A percentile compares a stretch with the other conserved stretches of the same genome.
phyloP scores from a whole-genome alignment of 1,140 invertebrate genomes.

The Caenorhabditis inopinata region DNA sequence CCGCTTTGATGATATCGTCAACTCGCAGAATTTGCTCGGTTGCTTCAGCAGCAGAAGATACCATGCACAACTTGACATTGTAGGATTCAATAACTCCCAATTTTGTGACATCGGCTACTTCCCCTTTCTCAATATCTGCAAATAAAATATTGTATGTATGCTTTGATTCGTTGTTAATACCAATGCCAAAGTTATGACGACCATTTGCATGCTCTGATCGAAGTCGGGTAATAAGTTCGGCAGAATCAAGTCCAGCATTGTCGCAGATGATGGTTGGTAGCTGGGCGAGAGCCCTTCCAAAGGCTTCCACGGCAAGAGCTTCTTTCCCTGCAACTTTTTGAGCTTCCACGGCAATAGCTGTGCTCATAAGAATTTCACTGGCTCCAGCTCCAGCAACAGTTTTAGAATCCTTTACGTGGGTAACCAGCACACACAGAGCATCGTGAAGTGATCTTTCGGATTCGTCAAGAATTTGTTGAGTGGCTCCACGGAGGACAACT shows the following conservation, averaged over 20 bases:
- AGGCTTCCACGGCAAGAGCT: conserved; percentile 93
- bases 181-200: conserved; percentile 78
- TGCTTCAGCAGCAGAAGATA: conserved; percentile 84
- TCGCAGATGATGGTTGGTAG: conserved; percentile 94
- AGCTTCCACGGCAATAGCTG: conserved; percentile 81
- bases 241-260: conserved; percentile 96
- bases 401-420: conserved; percentile 78
- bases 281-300: conserved; percentile 81
- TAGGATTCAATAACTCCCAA: conserved; percentile 94
- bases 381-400: conserved; percentile 71
- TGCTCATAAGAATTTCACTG: conserved; percentile 92
- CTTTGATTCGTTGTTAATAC: conserved; percentile 68
- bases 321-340: conserved; percentile 87
- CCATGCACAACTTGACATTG: conserved; percentile 79
- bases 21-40: conserved; percentile 97
- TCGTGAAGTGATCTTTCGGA: conserved; percentile 96
- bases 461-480: conserved; percentile 97
- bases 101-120: conserved; percentile 76
- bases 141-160: background rate
- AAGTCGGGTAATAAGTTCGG: conserved; percentile 85
- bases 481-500: conserved; percentile 94
- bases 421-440: conserved; percentile 91
- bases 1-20: conserved; percentile 92
- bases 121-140: conserved; percentile 68
- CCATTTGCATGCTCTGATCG: conserved; percentile 83